Evolutionary conservation across 2,113 vertebrate species (phyloP), one percentile per base, ranked within the genome.

Genomic region (Orycteropus afer): DNA sequence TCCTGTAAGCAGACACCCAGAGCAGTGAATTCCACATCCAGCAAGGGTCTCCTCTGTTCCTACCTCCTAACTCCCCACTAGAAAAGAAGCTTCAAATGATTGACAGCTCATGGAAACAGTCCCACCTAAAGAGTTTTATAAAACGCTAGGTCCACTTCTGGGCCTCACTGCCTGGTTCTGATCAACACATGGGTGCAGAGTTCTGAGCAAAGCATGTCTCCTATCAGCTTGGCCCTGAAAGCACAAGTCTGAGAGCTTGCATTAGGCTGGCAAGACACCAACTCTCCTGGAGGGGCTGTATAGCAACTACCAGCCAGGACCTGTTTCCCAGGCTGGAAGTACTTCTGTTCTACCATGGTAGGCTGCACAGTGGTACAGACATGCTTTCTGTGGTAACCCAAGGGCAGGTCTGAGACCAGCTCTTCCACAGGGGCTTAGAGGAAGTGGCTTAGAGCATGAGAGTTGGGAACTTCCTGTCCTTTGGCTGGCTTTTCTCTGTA

Each of bases 1-100:
- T 99, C 98, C 99, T 99, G 98, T 67, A 92, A 86, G 87, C 85
- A 79, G 69, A 97, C 77, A 92, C 18, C 61, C 53, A 42, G 86
- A 67, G 74, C 20, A 57, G 65, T 79, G 74, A 93, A 63, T 42
- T 82, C 32, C 14, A 65, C 77, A 34, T 27, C 29, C 45, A 74
- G 22, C 42, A 25, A 18, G 42, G 15, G 32, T 55, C 61, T 78
- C 29, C 45, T 61, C 0, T 84, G 37, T 65, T 2, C 15, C 32
- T 7, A 34, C 3, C 13, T 12, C 37, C 1, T 63, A 55, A 45
- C 10, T 17, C 34, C 34, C 23, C 49, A 25, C 32, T 7, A 83
- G 32, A 45, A 93, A 80, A 90, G 67, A 22, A 69, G 89, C 45
- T 88, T 34, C 37, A 77, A 57, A 10, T 25, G 25, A n/a, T 40